Evolutionary conservation across 2,113 vertebrate genomes (phyloP).

Genomic region (Protobothrops mucrosquamatus): DNA sequence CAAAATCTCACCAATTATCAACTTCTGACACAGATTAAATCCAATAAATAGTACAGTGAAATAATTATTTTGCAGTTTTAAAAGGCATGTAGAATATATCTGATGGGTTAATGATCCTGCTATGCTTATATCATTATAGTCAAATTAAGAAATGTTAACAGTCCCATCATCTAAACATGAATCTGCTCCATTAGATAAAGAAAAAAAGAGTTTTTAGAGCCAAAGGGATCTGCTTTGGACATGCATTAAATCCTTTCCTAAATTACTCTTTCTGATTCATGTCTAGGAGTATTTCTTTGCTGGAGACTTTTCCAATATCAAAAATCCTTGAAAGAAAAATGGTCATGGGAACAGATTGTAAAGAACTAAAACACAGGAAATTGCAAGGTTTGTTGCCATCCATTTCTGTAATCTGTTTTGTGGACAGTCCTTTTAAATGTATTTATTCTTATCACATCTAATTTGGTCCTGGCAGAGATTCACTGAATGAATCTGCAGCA

Average conservation of each 20-base stretch:
- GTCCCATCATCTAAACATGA: neutral
- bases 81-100: neutral
- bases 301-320: no score
- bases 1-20: neutral
- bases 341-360: neutral
- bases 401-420: neutral
- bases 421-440: neutral
- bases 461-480: neutral
- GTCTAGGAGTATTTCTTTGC: no score
- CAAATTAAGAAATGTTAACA: neutral
- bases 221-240: neutral
- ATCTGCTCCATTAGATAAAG: neutral
- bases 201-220: neutral
- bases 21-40: neutral
- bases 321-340: neutral
- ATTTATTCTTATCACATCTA: neutral
- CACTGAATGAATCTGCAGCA: neutral
- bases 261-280: neutral
- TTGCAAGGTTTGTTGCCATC: neutral
- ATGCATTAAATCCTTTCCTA: neutral
- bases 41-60: neutral
- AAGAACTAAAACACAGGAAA: neutral
- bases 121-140: neutral
- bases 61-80: neutral
- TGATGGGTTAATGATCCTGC: neutral